Evolutionary conservation across 2,797 vertebrate genomes (phyloP), one percentile per base, ranked within the genome.

Genomic region (Xenopus petersii): DNA sequence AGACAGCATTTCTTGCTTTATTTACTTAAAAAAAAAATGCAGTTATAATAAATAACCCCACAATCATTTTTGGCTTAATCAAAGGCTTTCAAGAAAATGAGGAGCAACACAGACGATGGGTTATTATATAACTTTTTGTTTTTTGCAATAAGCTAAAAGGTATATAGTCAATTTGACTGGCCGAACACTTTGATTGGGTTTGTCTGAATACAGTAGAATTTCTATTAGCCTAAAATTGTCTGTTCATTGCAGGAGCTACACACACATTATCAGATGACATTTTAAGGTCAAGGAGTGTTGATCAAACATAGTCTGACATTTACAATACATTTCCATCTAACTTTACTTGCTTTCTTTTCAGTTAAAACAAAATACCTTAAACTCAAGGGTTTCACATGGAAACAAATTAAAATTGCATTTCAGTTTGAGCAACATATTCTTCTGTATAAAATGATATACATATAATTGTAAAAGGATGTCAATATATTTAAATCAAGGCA

Each of bases 291-390:
- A 79, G 66, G 77, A 81, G 87, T 87, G 86, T 88, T 84, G 85
- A 86, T 85, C 83, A 89, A 87, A 90, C 89, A 89, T 92, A 91
- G 92, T 90, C 90, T 95, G 91, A 94, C 93, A 92, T 94, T 95
- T 94, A 91, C 85, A 91, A 87, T 90, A 85, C 78, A 84, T 88
- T 94, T 93, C 88, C 83, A 86, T 89, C 91, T 91, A 87, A 90
- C 80, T 84, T 82, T 75, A 75, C 64, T 76, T 83, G 76, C 64
- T 82, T 86, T 81, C 83, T 82, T 82, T 80, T 72, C 80, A 81
- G 75, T 79, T 82, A 82, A 69, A 73, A 76, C 71, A 74, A 68
- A 64, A 42, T 81, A 84, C 76, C 80, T 81, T 62, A 82, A 75
- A 75, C 64, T 81, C 70, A 81, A 78, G 64, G 3, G 78, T 69